Conservation (phyloP, 2,888 invertebrate species). For the Helleia helle region DNA sequence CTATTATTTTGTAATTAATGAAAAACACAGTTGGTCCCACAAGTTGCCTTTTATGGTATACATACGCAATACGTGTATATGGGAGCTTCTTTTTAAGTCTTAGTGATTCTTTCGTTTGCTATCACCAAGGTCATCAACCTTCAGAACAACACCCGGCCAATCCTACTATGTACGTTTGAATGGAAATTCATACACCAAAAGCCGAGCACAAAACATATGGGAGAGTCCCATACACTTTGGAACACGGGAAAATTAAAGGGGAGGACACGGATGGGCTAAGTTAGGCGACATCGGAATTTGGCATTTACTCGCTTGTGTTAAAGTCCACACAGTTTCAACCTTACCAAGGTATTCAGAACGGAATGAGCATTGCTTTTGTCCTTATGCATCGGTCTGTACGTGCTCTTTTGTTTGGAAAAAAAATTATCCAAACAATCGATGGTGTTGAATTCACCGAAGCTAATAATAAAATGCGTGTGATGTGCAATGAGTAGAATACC, state of each 20-base stretch:
- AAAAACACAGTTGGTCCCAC: too few species aligned
- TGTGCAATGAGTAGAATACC: not conserved
- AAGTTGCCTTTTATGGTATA: too few species aligned
- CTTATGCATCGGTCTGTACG: constrained; percentile 19
- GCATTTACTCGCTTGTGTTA: constrained; percentile 1
- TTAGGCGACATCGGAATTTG: not conserved
- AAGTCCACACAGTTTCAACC: constrained; percentile 4
- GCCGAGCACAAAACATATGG: constrained; percentile 23
- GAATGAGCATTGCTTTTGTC: constrained; percentile 20
- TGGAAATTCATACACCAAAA: constrained; percentile 18
- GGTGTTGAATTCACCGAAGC: not conserved
- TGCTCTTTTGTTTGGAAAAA: constrained; percentile 11
- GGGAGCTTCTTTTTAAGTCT: not conserved
- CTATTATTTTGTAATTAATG: too few species aligned
- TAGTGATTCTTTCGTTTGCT: not conserved
- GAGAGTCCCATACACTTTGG: constrained; percentile 23
- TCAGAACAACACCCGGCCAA: constrained; percentile 6
- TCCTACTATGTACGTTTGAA: constrained; percentile 5
- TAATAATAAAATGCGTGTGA: too few species aligned
- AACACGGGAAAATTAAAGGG: constrained; percentile 21
- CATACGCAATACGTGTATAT: too few species aligned
- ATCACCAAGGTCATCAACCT: constrained; percentile 6
- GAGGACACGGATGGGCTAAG: constrained; percentile 10
- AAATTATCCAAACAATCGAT: constrained; percentile 6
- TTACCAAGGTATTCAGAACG: constrained; percentile 10